Conservation (phyloP, 2,113 vertebrate genomes). For the Leucopsar rothschildi region DNA sequence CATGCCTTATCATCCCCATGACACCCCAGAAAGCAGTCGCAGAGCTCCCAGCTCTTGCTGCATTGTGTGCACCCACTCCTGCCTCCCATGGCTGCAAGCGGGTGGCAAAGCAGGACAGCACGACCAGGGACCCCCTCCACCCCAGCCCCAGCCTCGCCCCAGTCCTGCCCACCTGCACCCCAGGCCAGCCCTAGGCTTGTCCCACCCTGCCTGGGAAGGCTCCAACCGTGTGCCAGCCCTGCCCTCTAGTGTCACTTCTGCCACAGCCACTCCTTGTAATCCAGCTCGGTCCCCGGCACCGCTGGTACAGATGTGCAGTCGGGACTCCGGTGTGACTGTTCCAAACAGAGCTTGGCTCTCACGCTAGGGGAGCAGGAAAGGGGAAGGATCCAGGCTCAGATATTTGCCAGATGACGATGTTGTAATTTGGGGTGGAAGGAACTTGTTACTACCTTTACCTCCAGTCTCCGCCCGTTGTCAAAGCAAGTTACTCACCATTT, state of each 20-base stretch:
- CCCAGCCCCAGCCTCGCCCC: background rate
- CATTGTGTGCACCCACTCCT: background rate
- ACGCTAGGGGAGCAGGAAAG: fast-evolving
- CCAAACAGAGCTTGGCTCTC: background rate
- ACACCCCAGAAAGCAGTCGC: background rate
- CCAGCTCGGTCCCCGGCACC: background rate
- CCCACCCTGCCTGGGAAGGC: background rate
- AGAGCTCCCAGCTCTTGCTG: background rate
- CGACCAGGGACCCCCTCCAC: no score
- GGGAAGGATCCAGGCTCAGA: background rate
- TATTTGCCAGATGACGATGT: background rate
- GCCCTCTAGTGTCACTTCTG: constrained; percentile 64
- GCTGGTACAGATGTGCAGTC: background rate
- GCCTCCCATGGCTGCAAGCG: background rate
- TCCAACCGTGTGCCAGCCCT: constrained; percentile 54
- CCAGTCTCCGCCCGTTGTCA: fast-evolving
- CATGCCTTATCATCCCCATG: background rate
- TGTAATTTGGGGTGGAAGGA: background rate
- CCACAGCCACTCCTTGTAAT: background rate
- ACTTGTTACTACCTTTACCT: background rate
- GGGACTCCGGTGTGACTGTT: background rate
- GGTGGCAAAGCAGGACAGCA: fast-evolving
- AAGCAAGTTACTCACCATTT: background rate
- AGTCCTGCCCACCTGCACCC: background rate
- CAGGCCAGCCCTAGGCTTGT: background rate